Evolutionary conservation across 2,888 invertebrate genomes (phyloP).

Genomic region (Galerucella calmariensis): DNA sequence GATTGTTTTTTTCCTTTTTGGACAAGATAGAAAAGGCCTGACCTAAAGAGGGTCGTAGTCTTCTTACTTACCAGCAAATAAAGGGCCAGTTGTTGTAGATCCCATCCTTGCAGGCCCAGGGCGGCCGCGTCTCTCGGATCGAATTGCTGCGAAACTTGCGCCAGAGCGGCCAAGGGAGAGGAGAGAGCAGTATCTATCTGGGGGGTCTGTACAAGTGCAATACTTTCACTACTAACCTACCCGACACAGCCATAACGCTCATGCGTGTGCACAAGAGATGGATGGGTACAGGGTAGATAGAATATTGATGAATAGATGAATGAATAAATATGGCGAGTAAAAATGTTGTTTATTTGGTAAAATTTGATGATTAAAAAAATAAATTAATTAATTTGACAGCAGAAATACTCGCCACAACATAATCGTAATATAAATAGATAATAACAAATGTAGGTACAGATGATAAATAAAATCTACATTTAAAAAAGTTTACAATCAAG

Average conservation of each 20-base stretch:
- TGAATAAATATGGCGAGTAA: constrained; percentile 24
- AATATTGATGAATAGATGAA: constrained; percentile 37
- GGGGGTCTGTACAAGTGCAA: constrained; percentile 59
- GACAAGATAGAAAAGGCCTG: not conserved
- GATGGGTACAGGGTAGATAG: constrained; percentile 49
- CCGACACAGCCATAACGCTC: constrained; percentile 59
- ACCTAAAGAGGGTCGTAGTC: constrained; percentile 11
- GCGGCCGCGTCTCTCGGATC: constrained; percentile 63
- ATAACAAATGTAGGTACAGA: constrained; percentile 40
- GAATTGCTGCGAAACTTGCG: constrained; percentile 65
- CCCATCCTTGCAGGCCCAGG: constrained; percentile 78
- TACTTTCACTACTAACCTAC: constrained; percentile 54
- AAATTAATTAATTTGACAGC: not conserved
- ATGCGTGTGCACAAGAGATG: constrained; percentile 53
- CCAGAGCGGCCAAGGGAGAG: constrained; percentile 65
- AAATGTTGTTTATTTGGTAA: constrained; percentile 18
- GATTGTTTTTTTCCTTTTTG: not conserved
- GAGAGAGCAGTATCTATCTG: constrained; percentile 62
- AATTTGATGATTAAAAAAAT: not conserved
- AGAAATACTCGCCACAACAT: not conserved
- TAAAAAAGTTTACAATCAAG: constrained; percentile 47
- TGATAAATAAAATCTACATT: constrained; percentile 46
- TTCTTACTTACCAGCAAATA: constrained; percentile 74
- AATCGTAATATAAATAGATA: constrained; percentile 23
- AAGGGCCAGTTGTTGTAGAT: constrained; percentile 78